Evolutionary conservation across 2,888 invertebrate species (phyloP).

Genomic region (Nomada fucata): DNA sequence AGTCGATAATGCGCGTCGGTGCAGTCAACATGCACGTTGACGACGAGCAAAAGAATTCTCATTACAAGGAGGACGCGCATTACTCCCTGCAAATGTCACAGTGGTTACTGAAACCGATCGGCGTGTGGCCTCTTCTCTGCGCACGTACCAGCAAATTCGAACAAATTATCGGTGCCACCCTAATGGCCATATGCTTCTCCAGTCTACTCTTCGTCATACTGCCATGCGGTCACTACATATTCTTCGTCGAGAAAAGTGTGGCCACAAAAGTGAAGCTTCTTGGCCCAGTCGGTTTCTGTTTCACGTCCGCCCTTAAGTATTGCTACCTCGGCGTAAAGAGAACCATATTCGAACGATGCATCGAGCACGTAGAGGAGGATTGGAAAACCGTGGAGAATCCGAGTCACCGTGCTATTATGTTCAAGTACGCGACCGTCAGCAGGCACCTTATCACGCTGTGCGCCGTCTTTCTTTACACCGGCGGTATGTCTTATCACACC

Average conservation of each 20-base stretch:
- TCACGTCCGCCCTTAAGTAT: constrained; percentile 68
- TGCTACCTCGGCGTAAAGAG: constrained; percentile 53
- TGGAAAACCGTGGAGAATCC: constrained; percentile 52
- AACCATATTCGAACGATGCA: constrained; percentile 43
- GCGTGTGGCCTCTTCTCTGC: constrained; percentile 68
- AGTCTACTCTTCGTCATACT: constrained; percentile 44
- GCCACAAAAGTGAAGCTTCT: constrained; percentile 63
- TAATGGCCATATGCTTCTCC: constrained; percentile 4
- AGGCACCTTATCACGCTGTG: constrained; percentile 57
- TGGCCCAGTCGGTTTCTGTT: constrained; percentile 66
- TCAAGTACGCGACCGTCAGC: constrained; percentile 62
- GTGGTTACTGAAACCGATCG: constrained; percentile 72
- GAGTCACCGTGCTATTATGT: constrained; percentile 61
- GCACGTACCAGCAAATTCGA: constrained; percentile 34
- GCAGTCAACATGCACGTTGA: constrained; percentile 49
- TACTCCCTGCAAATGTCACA: constrained; percentile 71
- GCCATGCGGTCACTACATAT: constrained; percentile 39
- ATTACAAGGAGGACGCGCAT: constrained; percentile 40
- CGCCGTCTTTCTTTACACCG: constrained; percentile 58
- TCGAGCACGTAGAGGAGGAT: constrained; percentile 66
- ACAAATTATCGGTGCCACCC: constrained; percentile 26
- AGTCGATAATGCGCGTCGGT: not conserved
- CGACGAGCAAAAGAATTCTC: constrained; percentile 3
- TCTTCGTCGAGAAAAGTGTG: constrained; percentile 26
- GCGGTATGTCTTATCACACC: constrained; percentile 58